phyloP scores from a whole-genome alignment of 2,797 vertebrate genomes.

The Heteromormyrus szaboi region DNA sequence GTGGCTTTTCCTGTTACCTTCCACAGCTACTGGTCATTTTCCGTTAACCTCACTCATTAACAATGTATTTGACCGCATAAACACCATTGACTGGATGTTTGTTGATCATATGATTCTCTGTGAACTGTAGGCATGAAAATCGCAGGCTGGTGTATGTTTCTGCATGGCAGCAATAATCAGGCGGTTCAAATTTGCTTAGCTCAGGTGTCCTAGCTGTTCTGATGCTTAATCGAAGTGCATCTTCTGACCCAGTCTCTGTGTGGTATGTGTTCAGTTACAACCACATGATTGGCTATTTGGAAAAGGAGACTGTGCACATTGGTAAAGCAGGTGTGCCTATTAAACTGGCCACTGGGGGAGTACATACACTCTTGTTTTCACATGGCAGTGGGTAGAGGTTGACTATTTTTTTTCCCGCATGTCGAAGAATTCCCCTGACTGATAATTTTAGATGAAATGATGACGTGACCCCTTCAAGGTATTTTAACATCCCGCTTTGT shows the following conservation, averaged over 20 bases:
- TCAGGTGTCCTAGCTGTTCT: background rate
- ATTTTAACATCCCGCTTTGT: slow-evolving; percentile 2
- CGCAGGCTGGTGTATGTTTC: background rate
- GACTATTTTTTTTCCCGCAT: background rate
- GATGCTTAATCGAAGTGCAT: background rate
- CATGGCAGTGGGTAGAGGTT: background rate
- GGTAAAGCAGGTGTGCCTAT: background rate
- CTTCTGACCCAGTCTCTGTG: background rate
- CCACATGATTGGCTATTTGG: background rate
- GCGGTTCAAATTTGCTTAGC: background rate
- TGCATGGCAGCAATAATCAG: background rate
- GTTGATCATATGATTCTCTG: background rate
- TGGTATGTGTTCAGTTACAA: background rate
- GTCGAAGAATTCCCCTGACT: background rate
- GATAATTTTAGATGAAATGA: background rate
- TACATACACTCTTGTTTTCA: background rate
- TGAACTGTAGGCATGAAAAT: background rate
- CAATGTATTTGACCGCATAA: background rate
- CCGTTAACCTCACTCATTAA: background rate
- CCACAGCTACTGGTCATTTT: background rate
- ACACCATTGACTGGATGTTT: background rate
- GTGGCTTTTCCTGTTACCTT: background rate
- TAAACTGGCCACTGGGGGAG: background rate
- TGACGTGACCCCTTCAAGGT: background rate
- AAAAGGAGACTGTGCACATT: background rate